Percentiles rank a stretch among this genome's conserved stretches.
Conservation (phyloP, 2,888 invertebrate species). For the Embidobia sp. region DNA sequence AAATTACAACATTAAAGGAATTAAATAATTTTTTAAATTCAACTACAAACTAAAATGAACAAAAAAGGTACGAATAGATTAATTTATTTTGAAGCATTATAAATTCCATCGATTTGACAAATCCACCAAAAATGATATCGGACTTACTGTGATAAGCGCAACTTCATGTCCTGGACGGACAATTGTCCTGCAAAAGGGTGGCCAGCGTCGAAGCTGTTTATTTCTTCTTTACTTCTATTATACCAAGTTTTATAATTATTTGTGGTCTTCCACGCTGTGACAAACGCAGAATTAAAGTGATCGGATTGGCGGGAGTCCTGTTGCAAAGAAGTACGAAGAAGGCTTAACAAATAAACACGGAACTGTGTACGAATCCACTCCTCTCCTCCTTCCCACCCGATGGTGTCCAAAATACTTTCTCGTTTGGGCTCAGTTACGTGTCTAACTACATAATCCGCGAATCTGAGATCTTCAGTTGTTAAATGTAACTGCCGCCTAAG, state of each 20-base stretch:
- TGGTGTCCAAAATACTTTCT: slow-evolving; percentile 88
- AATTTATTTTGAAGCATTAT: too few relatives aligned
- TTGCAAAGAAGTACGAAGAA: slow-evolving; percentile 89
- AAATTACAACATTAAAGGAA: slow-evolving; percentile 7
- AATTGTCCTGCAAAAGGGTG: slow-evolving; percentile 98
- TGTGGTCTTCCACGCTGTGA: slow-evolving; percentile 92
- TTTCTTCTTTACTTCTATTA: slow-evolving; percentile 81
- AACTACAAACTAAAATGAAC: too few relatives aligned
- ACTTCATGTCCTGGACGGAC: slow-evolving; percentile 96
- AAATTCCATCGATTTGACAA: too few relatives aligned
- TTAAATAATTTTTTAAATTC: too few relatives aligned
- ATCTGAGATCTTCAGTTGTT: slow-evolving; percentile 96
- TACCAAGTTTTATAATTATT: slow-evolving; percentile 95
- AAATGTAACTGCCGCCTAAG: slow-evolving; percentile 92
- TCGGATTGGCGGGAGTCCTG: slow-evolving; percentile 91
- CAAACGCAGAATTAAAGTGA: slow-evolving; percentile 92
- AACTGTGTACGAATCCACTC: slow-evolving; percentile 98
- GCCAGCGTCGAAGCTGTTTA: slow-evolving; percentile 84
- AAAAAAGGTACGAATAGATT: too few relatives aligned
- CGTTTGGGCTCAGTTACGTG: slow-evolving; percentile 85
- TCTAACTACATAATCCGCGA: slow-evolving; percentile 95
- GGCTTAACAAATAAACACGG: slow-evolving; percentile 90
- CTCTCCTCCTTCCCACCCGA: slow-evolving; percentile 96
- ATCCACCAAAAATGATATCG: background rate
- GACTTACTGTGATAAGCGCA: slow-evolving; percentile 93